Evolutionary conservation across 2,888 invertebrate genomes (phyloP).

Genomic region (Ectemnius lituratus): DNA sequence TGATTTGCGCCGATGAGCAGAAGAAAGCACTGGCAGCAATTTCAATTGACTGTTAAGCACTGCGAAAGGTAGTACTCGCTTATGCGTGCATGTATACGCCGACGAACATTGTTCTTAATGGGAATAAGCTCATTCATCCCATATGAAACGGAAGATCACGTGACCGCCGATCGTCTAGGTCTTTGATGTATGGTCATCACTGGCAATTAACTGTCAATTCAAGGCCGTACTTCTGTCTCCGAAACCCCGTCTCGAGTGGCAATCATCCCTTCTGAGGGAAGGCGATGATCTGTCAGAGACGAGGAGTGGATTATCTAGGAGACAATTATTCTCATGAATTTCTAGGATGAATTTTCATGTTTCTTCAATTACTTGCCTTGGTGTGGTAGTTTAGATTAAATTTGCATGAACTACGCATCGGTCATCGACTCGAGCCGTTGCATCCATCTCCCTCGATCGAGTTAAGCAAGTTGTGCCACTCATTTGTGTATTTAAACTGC

Average conservation of each 20-base stretch:
- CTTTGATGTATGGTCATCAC: constrained; percentile 64
- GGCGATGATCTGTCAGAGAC: no score
- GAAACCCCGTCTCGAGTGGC: constrained; percentile 45
- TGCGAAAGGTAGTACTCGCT: constrained; percentile 45
- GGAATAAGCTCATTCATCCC: constrained; percentile 70
- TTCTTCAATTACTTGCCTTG: no score
- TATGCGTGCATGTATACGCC: constrained; percentile 22
- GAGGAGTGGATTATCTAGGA: constrained; percentile 4
- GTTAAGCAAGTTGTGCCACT: constrained; percentile 9
- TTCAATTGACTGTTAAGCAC: constrained; percentile 56
- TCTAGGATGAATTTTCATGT: neutral
- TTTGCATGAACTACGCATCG: neutral
- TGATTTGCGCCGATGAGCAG: constrained; percentile 45
- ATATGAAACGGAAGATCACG: constrained; percentile 66
- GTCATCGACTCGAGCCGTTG: constrained; percentile 1
- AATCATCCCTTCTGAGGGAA: constrained; percentile 35
- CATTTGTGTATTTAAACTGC: constrained; percentile 6
- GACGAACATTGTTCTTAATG: constrained; percentile 57
- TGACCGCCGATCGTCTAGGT: constrained; percentile 59
- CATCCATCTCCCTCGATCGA: constrained; percentile 6
- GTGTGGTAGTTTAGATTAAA: neutral
- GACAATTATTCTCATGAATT: neutral
- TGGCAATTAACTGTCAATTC: constrained; percentile 68
- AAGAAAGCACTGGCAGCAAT: constrained; percentile 55
- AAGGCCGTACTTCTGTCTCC: constrained; percentile 54